A percentile compares a stretch with the other conserved stretches of the same genome.
These are phyloP conservation scores for Drosophila robusta DNA, from an alignment of 2,888 invertebrate genomes.

Conservation along the genomic window DNA sequence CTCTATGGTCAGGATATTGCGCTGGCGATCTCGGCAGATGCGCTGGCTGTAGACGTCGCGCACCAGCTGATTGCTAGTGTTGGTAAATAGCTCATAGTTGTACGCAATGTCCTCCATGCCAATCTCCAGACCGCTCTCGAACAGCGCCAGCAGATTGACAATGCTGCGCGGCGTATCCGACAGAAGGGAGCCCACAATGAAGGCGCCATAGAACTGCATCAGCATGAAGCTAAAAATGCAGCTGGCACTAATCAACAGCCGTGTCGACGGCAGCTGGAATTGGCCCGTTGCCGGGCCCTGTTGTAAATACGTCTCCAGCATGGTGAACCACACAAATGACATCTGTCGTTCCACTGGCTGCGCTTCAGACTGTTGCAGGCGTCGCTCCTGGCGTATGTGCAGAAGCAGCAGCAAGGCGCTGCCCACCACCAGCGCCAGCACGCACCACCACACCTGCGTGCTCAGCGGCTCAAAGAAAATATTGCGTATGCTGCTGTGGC, in stretches of 20 bases:
- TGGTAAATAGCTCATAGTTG: conserved; percentile 75
- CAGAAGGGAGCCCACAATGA: conserved; percentile 82
- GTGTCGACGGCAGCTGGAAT: conserved; percentile 77
- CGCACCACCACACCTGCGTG: conserved; percentile 79
- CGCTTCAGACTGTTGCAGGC: conserved; percentile 2
- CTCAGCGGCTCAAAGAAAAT: conserved; percentile 82
- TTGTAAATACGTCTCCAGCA: conserved; percentile 80
- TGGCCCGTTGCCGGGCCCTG: conserved; percentile 79
- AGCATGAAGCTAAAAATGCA: conserved; percentile 81
- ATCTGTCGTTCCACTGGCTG: conserved; percentile 55
- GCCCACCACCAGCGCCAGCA: conserved; percentile 65
- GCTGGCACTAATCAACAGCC: conserved; percentile 71
- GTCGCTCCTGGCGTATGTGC: conserved; percentile 70
- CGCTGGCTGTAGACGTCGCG: conserved; percentile 70
- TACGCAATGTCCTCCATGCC: conserved; percentile 83
- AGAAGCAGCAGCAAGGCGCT: conserved; percentile 67
- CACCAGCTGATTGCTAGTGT: conserved; percentile 67
- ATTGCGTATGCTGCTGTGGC: conserved; percentile 76
- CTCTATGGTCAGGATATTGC: conserved; percentile 71
- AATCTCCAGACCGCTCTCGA: conserved; percentile 78
- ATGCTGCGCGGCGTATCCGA: conserved; percentile 78
- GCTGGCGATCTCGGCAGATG: conserved; percentile 65
- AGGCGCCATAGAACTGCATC: conserved; percentile 83
- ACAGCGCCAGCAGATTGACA: conserved; percentile 71
- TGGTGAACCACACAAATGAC: conserved; percentile 77